Evolutionary conservation across 1,140 invertebrate genomes (phyloP).

Genomic region (Geopemphigus sp.): DNA sequence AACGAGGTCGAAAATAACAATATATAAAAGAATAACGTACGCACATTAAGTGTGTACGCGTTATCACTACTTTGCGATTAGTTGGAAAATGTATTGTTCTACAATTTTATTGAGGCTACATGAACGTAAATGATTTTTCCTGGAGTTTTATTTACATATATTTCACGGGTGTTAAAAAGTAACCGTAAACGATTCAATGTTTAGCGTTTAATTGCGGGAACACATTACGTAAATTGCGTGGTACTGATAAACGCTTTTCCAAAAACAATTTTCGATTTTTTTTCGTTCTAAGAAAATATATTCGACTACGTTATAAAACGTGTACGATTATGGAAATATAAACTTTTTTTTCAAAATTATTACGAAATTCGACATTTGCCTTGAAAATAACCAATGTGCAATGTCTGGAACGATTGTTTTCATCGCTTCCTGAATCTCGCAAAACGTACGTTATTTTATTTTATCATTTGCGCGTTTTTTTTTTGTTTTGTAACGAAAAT

Average conservation of each 20-base stretch:
- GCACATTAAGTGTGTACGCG: neutral
- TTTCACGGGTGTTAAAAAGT: neutral
- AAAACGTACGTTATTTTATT: constrained; percentile 42
- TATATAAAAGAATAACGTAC: neutral
- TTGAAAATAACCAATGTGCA: constrained; percentile 32
- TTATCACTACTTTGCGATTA: neutral
- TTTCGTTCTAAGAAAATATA: neutral
- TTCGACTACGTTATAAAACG: neutral
- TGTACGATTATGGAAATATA: neutral
- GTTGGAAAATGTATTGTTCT: neutral
- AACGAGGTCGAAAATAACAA: neutral
- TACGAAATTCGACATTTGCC: constrained; percentile 41
- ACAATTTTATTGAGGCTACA: neutral
- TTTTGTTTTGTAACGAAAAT: constrained; percentile 23
- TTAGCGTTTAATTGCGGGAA: no score
- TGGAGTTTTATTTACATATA: neutral
- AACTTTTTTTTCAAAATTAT: neutral
- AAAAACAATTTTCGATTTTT: neutral
- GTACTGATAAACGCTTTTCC: no score
- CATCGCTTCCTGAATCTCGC: constrained; percentile 32
- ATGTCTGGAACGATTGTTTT: constrained; percentile 46
- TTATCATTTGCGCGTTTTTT: neutral
- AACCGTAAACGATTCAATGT: neutral
- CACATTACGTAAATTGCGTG: no score
- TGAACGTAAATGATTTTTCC: neutral